Percentiles rank a stretch among this genome's conserved stretches.
These are phyloP conservation scores for Nesogale talazaci DNA, from an alignment of 2,113 vertebrate genomes.

Conservation along the genomic window DNA sequence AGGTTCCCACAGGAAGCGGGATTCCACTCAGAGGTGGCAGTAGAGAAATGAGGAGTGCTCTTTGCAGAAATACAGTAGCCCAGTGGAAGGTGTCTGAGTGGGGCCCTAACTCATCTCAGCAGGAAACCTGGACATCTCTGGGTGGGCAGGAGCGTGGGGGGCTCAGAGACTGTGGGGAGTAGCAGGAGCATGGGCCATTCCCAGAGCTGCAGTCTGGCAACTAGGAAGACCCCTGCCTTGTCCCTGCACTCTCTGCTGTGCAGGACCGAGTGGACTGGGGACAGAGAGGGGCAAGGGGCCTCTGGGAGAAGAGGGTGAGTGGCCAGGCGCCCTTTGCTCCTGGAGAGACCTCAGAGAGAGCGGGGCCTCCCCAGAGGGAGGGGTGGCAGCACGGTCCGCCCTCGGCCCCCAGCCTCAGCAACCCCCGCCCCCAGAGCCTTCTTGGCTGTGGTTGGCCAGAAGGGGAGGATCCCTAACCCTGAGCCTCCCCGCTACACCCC, in stretches of 20 bases:
- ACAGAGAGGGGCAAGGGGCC: neutral
- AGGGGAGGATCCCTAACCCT: too few species aligned
- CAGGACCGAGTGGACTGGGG: fast-evolving
- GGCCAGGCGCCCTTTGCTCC: too few species aligned
- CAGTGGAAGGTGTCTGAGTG: fast-evolving
- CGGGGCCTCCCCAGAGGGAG: too few species aligned
- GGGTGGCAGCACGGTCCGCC: neutral
- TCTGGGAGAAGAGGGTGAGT: fast-evolving
- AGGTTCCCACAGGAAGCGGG: neutral
- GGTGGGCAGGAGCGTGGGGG: too few species aligned
- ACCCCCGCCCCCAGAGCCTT: neutral
- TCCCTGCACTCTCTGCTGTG: neutral
- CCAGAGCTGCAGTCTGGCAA: neutral
- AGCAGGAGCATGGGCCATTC: too few species aligned
- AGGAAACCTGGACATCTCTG: too few species aligned
- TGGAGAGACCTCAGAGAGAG: too few species aligned
- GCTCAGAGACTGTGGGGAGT: too few species aligned
- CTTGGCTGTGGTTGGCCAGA: fast-evolving
- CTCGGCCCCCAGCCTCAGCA: neutral
- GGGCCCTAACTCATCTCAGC: neutral
- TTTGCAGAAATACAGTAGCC: neutral
- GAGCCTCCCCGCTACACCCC: neutral
- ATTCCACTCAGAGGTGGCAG: neutral
- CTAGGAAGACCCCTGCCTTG: too few species aligned
- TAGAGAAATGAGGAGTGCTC: neutral